These are phyloP conservation scores for Phlogophora meticulosa DNA, from an alignment of 2,888 invertebrate species.

Conservation along the genomic window DNA sequence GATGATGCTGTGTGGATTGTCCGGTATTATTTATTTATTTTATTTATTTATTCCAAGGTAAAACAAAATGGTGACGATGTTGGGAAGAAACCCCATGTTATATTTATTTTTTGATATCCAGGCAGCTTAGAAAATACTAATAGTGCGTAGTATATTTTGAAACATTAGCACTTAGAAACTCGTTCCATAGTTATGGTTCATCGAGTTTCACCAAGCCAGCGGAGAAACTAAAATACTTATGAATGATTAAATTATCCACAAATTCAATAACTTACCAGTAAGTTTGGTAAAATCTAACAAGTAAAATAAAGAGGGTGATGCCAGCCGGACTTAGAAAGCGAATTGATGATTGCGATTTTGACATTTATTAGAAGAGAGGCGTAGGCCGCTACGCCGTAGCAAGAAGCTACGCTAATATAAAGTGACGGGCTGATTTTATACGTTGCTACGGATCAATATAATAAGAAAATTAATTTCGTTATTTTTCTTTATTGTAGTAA, in stretches of 20 bases:
- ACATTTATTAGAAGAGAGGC: slow-evolving; percentile 37
- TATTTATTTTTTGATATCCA: too few relatives aligned
- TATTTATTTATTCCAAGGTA: too few relatives aligned
- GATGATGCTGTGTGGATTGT: too few relatives aligned
- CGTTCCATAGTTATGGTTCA: too few relatives aligned
- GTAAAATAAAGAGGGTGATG: slow-evolving; percentile 16
- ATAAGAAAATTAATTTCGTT: background rate
- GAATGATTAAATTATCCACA: background rate
- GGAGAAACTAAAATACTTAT: too few relatives aligned
- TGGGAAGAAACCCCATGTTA: too few relatives aligned
- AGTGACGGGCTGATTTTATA: slow-evolving; percentile 34
- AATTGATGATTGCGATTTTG: slow-evolving; percentile 39
- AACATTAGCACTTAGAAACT: too few relatives aligned
- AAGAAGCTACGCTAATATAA: slow-evolving; percentile 35
- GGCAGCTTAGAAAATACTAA: too few relatives aligned
- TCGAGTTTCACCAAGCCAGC: too few relatives aligned
- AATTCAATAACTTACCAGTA: background rate
- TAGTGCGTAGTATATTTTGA: too few relatives aligned
- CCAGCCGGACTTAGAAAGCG: slow-evolving; percentile 13
- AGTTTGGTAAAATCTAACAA: background rate
- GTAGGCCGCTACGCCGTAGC: slow-evolving; percentile 40
- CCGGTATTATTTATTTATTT: too few relatives aligned
- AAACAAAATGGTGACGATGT: too few relatives aligned
- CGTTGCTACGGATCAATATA: background rate
- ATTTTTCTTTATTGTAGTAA: background rate